Percentiles rank a stretch among this genome's conserved stretches.
phyloP scores from a whole-genome alignment of 2,797 vertebrate genomes.

The Notolepis coatsorum region DNA sequence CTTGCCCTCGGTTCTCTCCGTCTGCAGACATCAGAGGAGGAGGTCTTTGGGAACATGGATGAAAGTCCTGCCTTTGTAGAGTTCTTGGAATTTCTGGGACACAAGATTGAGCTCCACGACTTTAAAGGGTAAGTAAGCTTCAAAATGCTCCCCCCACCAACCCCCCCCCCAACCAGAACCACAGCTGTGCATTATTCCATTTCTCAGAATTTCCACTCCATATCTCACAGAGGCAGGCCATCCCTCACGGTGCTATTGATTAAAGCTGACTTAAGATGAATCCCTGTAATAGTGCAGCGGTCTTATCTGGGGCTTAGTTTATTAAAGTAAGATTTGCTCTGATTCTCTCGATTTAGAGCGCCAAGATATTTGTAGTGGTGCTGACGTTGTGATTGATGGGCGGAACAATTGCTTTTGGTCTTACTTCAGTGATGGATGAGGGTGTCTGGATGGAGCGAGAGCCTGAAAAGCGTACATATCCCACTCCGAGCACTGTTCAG shows the following conservation, averaged over 20 bases:
- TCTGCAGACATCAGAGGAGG: conserved; percentile 93
- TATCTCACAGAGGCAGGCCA: conserved; percentile 1
- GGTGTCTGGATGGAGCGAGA: not conserved
- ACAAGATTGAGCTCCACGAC: conserved; percentile 93
- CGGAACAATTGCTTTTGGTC: conserved; percentile 47
- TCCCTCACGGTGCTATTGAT: conserved; percentile 39
- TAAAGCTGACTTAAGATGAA: conserved; percentile 38
- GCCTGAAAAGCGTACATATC: conserved; percentile 21
- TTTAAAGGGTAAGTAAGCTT: conserved; percentile 91
- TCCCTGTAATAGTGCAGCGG: conserved; percentile 13
- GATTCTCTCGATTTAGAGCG: conserved; percentile 15
- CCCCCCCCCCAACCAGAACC: too few species aligned
- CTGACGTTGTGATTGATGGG: conserved; percentile 47
- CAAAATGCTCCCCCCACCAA: too few species aligned
- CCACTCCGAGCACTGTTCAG: conserved; percentile 17
- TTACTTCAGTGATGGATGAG: conserved; percentile 51
- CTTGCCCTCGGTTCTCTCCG: conserved; percentile 12
- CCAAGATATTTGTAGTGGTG: conserved; percentile 33
- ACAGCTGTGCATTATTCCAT: not conserved
- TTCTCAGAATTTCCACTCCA: not conserved
- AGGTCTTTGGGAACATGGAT: conserved; percentile 93
- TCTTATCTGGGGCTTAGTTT: not conserved
- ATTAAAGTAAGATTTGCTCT: not conserved
- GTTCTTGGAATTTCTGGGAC: conserved; percentile 93
- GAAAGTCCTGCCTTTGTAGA: conserved; percentile 93